Percentiles rank a stretch among this genome's conserved stretches.
Evolutionary conservation across 2,113 vertebrate species (phyloP).

Genomic region (Leucoraja erinaceus): DNA sequence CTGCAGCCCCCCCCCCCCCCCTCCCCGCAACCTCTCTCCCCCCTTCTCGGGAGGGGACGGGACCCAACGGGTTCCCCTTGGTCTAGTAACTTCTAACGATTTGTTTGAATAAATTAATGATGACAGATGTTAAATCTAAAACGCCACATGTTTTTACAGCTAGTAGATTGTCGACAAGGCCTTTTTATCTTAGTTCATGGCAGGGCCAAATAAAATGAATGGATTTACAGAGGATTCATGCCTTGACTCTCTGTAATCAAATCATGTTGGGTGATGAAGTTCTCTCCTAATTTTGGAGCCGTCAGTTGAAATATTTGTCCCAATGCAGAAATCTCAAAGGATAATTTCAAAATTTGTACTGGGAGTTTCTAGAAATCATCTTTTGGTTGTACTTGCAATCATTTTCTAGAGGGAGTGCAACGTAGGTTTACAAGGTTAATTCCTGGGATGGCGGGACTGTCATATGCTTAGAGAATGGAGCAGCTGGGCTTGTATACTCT

Average conservation of each 20-base stretch:
- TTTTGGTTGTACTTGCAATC: not conserved
- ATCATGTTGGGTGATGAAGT: not conserved
- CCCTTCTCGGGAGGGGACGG: no score
- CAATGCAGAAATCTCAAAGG: not conserved
- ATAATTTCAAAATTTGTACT: not conserved
- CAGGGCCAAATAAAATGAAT: not conserved
- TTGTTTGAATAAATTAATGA: not conserved
- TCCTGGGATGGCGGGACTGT: no score
- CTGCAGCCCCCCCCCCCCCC: no score
- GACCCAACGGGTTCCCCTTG: no score
- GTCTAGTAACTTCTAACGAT: no score
- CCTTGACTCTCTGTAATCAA: not conserved
- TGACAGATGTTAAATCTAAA: not conserved
- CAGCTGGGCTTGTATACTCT: no score
- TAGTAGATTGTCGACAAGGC: not conserved
- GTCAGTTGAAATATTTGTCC: not conserved
- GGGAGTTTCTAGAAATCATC: not conserved
- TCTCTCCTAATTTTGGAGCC: not conserved
- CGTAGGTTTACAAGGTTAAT: no score
- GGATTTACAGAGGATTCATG: not conserved
- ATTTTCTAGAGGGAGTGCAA: no score
- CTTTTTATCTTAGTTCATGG: not conserved
- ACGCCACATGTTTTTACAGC: not conserved
- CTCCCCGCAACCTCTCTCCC: no score
- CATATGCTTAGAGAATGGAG: no score